Evolutionary conservation across 2,113 vertebrate species (phyloP).

Genomic region (Ctenodactylus gundi): DNA sequence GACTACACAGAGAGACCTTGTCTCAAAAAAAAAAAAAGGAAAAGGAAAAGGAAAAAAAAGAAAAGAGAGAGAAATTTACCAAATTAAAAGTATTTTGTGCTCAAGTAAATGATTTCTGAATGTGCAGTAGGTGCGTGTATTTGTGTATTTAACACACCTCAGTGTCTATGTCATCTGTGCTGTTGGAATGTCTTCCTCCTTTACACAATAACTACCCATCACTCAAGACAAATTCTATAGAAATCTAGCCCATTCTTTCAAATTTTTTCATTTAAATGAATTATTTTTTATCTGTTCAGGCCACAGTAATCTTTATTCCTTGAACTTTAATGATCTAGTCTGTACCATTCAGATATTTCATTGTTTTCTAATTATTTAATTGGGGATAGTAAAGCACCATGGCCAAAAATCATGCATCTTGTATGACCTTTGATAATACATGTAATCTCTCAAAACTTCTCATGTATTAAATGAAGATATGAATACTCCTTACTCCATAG

Average conservation of each 20-base stretch:
- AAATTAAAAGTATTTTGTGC: conserved; percentile 28
- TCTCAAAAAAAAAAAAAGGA: no score
- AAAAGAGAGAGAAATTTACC: conserved; percentile 20
- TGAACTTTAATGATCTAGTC: conserved; percentile 7
- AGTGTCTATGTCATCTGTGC: conserved; percentile 7
- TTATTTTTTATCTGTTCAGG: background rate
- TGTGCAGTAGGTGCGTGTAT: background rate
- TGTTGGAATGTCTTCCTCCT: background rate
- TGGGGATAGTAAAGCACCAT: background rate
- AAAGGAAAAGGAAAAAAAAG: no score
- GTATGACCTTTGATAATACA: background rate
- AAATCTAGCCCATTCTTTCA: conserved; percentile 32
- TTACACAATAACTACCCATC: background rate
- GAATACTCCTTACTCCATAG: background rate
- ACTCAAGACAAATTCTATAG: conserved; percentile 4
- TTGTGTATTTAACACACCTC: background rate
- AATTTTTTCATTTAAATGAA: background rate
- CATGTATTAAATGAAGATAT: conserved; percentile 22
- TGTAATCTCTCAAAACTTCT: background rate
- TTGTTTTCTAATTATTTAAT: conserved; percentile 40
- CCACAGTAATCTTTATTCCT: conserved; percentile 11
- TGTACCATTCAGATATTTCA: background rate
- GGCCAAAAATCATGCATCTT: background rate
- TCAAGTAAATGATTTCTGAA: conserved; percentile 15
- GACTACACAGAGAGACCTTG: no score